These are phyloP conservation scores for Cheilosia variabilis DNA, from an alignment of 2,888 invertebrate species.

Conservation along the genomic window DNA sequence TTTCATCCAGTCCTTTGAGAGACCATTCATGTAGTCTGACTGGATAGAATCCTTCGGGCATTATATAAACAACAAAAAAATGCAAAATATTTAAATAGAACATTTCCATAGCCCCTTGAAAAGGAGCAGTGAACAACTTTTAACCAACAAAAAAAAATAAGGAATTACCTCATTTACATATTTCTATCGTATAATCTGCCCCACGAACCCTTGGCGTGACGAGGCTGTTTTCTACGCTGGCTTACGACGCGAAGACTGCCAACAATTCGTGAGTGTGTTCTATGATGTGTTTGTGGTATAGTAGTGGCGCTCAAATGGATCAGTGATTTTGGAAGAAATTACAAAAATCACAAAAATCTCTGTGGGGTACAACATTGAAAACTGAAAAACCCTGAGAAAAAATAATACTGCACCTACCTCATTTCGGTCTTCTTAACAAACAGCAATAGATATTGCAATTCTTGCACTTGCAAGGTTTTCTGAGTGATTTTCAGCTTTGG, in stretches of 20 bases:
- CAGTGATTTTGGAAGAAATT: neutral
- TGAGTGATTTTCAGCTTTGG: no score
- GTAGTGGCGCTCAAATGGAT: conserved; percentile 15
- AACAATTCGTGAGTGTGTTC: neutral
- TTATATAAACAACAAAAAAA: conserved; percentile 16
- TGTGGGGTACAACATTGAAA: no score
- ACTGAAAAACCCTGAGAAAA: no score
- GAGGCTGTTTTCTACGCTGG: conserved; percentile 4
- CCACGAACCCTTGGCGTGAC: neutral
- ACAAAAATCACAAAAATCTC: neutral
- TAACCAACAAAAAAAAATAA: conserved; percentile 4
- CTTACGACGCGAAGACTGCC: conserved; percentile 1
- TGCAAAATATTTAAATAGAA: conserved; percentile 42
- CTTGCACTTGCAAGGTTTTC: no score
- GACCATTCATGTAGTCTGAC: conserved; percentile 10
- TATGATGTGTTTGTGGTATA: conserved; percentile 1
- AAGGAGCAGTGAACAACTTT: conserved; percentile 41
- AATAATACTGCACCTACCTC: no score
- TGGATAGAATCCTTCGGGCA: conserved; percentile 25
- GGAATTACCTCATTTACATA: conserved; percentile 46
- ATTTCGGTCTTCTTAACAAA: no score
- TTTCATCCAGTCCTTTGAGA: neutral
- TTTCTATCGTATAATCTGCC: conserved; percentile 34
- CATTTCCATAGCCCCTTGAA: conserved; percentile 33
- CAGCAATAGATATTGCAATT: no score